Conservation (phyloP, 2,113 vertebrate genomes). For the Petroica traversi region DNA sequence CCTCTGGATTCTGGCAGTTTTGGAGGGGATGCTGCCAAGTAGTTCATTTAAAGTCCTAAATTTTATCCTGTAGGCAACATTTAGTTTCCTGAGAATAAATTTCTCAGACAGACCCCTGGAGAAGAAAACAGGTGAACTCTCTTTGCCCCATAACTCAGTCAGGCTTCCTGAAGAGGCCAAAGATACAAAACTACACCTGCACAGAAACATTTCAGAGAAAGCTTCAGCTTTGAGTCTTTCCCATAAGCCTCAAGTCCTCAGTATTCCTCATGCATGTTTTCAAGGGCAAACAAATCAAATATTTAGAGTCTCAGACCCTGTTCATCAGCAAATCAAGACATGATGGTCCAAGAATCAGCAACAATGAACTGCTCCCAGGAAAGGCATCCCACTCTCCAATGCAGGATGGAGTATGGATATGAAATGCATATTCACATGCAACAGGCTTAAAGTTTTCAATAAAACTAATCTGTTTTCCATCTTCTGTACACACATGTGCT, state of each 20-base stretch:
- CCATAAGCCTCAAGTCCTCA: neutral
- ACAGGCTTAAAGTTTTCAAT: neutral
- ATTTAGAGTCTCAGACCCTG: neutral
- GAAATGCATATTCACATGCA: neutral
- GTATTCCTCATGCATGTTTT: neutral
- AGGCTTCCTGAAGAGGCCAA: neutral
- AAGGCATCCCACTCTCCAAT: neutral
- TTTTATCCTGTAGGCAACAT: neutral
- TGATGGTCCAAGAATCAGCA: neutral
- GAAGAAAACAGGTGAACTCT: conserved; percentile 8
- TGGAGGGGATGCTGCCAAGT: neutral
- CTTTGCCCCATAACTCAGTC: neutral
- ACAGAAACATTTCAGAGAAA: neutral
- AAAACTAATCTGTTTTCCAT: neutral
- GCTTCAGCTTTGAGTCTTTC: neutral
- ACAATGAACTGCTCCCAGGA: neutral
- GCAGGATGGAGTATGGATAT: neutral
- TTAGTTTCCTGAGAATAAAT: neutral
- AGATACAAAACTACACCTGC: neutral
- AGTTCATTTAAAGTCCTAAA: neutral
- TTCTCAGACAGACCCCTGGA: neutral
- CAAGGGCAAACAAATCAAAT: neutral
- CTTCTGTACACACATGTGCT: fast-evolving
- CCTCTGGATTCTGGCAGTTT: neutral
- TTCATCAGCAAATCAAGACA: neutral